Evolutionary conservation across 2,888 invertebrate species (phyloP), one percentile per base, ranked within the genome.

Genomic region (Colletes collaris): DNA sequence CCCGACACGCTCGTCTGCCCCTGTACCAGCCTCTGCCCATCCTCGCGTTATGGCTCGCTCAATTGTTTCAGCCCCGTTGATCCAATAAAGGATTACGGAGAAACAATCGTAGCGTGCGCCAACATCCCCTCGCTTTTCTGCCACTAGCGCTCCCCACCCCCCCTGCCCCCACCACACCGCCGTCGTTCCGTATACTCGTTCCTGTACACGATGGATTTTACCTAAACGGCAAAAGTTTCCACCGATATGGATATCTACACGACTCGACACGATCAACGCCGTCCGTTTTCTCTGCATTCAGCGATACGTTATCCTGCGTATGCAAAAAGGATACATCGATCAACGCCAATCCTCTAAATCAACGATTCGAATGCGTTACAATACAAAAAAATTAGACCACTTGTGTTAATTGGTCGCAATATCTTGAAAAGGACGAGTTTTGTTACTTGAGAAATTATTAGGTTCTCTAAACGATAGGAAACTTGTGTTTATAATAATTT

Each of bases 21-120:
- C 76, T 72, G 70, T 64, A 65, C 76, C 75, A 77, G 70, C 64
- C 62, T 27, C 27, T 65, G 76, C 84, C 88, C 86, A 88, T 88
- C 87, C 90, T 86, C 88, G 89, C 89, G 87, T 90, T 90, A 90
- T 90, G 88, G 89, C 86, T 85, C 89, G 91, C 91, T 91, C 91
- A 91, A 92, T 92, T 92, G 92, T 92, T 92, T 92, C 92, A 92
- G 91, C 92, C 91, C 89, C 92, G 91, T 91, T 92, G 92, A 92
- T 92, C 91, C 92, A 92, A 92, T 92, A 92, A 92, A 92, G 92
- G 92, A 92, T 92, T 92, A 92, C 88, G 91, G 90, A 89, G 89
- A 91, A 91, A 91, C 91, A 91, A 91, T 91, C 87, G 91, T 89
- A 90, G 90, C 89, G 90, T 87, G 89, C 86, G 67, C 83, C 76